phyloP scores from a whole-genome alignment of 2,797 vertebrate species.

The Myotis findleyi region DNA sequence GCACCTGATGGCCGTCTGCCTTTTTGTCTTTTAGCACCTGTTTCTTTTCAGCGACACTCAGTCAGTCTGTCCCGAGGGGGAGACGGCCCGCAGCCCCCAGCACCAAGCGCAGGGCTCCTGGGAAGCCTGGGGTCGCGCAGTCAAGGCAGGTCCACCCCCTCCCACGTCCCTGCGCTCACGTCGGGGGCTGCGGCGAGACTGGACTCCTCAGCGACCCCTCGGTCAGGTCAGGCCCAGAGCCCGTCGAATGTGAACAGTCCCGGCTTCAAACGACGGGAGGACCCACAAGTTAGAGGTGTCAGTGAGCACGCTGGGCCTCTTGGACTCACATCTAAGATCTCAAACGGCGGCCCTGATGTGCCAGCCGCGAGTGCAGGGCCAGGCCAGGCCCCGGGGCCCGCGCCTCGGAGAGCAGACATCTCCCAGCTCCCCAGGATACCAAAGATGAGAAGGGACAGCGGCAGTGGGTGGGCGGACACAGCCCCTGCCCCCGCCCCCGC shows the following conservation, averaged over 20 bases:
- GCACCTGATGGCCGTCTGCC: not conserved
- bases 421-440: conserved; percentile 96
- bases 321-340: conserved; percentile 52
- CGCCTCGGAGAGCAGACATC: conserved; percentile 90
- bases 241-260: not conserved
- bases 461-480: conserved; percentile 35
- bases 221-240: conserved; percentile 79
- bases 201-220: conserved; percentile 78
- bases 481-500: not conserved
- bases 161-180: not conserved
- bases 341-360: not conserved
- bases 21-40: conserved; percentile 86
- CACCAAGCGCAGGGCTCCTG: conserved; percentile 67
- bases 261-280: conserved; percentile 52
- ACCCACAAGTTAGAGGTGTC: conserved; percentile 63
- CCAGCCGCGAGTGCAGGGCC: conserved; percentile 74
- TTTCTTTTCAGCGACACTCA: conserved; percentile 80
- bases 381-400: conserved; percentile 87
- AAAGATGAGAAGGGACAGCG: conserved; percentile 92
- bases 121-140: conserved; percentile 50
- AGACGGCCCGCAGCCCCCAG: conserved; percentile 66
- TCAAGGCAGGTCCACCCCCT: conserved; percentile 49
- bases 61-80: conserved; percentile 74
- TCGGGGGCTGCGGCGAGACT: conserved; percentile 74
- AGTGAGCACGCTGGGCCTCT: not conserved